Evolutionary conservation across 2,797 vertebrate genomes (phyloP).

Genomic region (Sternotherus odoratus): DNA sequence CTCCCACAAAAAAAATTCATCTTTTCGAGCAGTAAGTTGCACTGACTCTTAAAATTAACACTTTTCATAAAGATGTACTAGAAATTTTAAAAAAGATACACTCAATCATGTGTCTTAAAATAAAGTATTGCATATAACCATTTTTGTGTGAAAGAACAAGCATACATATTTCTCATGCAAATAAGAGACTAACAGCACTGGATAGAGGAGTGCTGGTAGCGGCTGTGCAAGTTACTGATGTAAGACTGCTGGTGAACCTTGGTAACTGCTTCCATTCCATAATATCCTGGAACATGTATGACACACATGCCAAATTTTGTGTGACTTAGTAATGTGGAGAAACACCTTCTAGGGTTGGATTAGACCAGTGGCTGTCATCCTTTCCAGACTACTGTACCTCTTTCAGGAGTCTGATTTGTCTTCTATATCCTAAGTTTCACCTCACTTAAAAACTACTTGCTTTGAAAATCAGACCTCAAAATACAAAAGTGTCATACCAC

Average conservation of each 20-base stretch:
- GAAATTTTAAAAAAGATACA: slow-evolving; percentile 2
- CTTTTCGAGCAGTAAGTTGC: neutral
- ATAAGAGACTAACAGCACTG: neutral
- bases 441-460: too few species aligned
- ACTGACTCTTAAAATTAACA: slow-evolving; percentile 15
- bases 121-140: slow-evolving; percentile 4
- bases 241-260: neutral
- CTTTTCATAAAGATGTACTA: neutral
- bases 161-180: neutral
- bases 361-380: neutral
- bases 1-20: neutral
- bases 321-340: slow-evolving; percentile 24
- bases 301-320: neutral
- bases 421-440: too few species aligned
- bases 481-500: too few species aligned
- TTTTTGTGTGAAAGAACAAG: neutral
- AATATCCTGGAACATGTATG: slow-evolving; percentile 26
- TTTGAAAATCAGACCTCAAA: too few species aligned
- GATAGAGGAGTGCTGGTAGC: neutral
- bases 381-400: too few species aligned
- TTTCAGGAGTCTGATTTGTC: too few species aligned
- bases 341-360: neutral
- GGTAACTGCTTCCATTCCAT: neutral
- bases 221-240: neutral
- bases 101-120: slow-evolving; percentile 22